Conservation (phyloP, 2,888 invertebrate genomes). For the Ceratothoa steindachneri region DNA sequence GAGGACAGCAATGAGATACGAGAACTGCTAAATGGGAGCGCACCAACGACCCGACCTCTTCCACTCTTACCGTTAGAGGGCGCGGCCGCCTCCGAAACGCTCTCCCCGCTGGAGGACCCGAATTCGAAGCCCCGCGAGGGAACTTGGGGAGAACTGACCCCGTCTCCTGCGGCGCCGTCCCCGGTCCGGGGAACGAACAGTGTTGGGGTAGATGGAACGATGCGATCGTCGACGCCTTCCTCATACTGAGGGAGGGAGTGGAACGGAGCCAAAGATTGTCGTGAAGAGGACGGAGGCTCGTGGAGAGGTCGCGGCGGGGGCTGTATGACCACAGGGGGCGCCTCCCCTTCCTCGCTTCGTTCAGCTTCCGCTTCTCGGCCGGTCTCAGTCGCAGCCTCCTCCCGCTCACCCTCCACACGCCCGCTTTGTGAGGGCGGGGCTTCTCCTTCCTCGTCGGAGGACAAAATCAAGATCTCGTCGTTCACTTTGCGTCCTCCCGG, state of each 20-base stretch:
- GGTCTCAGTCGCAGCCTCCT: constrained; percentile 25
- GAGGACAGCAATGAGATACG: too few species aligned
- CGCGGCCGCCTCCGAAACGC: background rate
- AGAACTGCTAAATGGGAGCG: too few species aligned
- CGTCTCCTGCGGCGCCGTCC: constrained; percentile 79
- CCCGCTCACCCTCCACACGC: constrained; percentile 24
- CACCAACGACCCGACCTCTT: too few species aligned
- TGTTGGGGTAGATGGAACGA: constrained; percentile 86
- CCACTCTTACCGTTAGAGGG: background rate
- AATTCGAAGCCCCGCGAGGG: constrained; percentile 38
- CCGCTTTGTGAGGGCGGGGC: constrained; percentile 11
- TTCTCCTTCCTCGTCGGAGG: constrained; percentile 30
- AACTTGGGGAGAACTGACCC: constrained; percentile 82
- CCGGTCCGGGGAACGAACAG: constrained; percentile 73
- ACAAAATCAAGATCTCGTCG: constrained; percentile 32
- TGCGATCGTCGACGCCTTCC: constrained; percentile 69
- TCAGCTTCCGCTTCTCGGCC: constrained; percentile 26
- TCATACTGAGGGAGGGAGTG: constrained; percentile 51
- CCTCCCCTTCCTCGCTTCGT: constrained; percentile 7
- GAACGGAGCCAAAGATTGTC: constrained; percentile 32
- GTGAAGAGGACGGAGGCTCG: constrained; percentile 21
- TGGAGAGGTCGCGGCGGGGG: constrained; percentile 18
- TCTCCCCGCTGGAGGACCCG: constrained; percentile 18
- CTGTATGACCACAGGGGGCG: background rate
- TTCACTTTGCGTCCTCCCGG: constrained; percentile 8